Conservation (phyloP, 92 coral and sea anemone species). For the Chrysogorgia sp. region DNA sequence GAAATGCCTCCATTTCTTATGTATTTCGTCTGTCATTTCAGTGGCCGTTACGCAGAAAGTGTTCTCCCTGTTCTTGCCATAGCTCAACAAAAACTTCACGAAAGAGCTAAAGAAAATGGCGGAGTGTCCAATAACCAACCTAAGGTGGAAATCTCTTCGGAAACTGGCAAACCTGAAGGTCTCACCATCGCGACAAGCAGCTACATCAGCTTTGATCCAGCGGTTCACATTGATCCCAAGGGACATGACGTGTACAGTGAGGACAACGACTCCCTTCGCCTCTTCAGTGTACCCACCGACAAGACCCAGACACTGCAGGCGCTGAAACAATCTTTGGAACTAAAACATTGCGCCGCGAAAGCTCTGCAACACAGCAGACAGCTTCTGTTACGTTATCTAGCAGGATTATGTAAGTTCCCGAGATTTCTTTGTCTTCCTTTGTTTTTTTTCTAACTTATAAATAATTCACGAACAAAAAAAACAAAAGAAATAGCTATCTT, state of each 20-base stretch:
- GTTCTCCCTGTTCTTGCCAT: conserved; percentile 81
- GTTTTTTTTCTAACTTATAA: too few species aligned
- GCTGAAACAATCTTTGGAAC: conserved; percentile 76
- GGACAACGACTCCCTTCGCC: conserved; percentile 75
- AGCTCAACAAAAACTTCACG: conserved; percentile 78
- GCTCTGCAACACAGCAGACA: conserved; percentile 93
- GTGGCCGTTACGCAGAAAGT: conserved; percentile 93
- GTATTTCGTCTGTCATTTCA: neutral
- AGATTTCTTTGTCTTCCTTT: neutral
- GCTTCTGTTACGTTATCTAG: conserved; percentile 86
- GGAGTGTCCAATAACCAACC: conserved; percentile 87
- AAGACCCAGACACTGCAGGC: conserved; percentile 71
- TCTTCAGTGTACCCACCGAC: conserved; percentile 88
- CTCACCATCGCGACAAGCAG: conserved; percentile 58
- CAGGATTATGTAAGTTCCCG: conserved; percentile 53
- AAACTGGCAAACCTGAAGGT: conserved; percentile 80
- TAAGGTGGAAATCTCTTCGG: conserved; percentile 65
- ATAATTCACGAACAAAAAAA: too few species aligned
- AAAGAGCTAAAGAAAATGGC: conserved; percentile 72
- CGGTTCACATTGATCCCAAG: conserved; percentile 93
- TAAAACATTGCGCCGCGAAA: conserved; percentile 89
- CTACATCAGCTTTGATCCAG: conserved; percentile 84
- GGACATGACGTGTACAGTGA: conserved; percentile 97
- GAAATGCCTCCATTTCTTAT: neutral
- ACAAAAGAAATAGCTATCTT: too few species aligned